Conservation (phyloP, 2,113 vertebrate genomes). For the Maylandia zebra region DNA sequence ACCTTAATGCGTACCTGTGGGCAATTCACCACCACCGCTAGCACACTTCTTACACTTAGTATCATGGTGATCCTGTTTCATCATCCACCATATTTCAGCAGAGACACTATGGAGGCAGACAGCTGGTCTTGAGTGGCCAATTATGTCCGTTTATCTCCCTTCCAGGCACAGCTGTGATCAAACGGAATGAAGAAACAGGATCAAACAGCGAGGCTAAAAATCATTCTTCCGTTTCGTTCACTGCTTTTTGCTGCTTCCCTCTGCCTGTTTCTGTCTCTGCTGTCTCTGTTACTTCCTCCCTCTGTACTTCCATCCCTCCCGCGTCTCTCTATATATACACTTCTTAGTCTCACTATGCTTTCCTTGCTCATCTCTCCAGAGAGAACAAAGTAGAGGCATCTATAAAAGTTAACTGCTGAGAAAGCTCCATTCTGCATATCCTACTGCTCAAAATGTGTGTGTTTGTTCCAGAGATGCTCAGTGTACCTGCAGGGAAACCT, state of each 20-base stretch:
- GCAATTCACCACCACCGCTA: neutral
- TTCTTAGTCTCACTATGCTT: neutral
- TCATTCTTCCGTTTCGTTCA: slow-evolving; percentile 53
- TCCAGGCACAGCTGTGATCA: slow-evolving; percentile 68
- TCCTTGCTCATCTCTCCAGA: slow-evolving; percentile 24
- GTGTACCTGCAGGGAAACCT: neutral
- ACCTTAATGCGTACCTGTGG: slow-evolving; percentile 13
- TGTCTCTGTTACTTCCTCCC: slow-evolving; percentile 38
- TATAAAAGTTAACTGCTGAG: slow-evolving; percentile 50
- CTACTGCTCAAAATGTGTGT: slow-evolving; percentile 1
- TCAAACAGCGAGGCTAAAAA: slow-evolving; percentile 56
- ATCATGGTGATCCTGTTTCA: slow-evolving; percentile 38
- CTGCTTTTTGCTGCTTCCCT: slow-evolving; percentile 19
- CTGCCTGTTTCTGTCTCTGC: slow-evolving; percentile 36
- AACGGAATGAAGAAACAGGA: slow-evolving; percentile 63
- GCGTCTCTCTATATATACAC: neutral
- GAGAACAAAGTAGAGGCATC: slow-evolving; percentile 15
- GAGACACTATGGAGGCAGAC: slow-evolving; percentile 57
- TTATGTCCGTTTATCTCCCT: slow-evolving; percentile 69
- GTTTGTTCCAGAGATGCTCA: neutral
- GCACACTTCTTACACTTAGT: neutral
- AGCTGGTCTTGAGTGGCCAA: slow-evolving; percentile 69
- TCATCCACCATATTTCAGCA: slow-evolving; percentile 42
- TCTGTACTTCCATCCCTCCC: slow-evolving; percentile 20
- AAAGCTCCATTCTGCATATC: slow-evolving; percentile 3